Base-by-base conservation (phyloP, 2,113 vertebrate species). In the Macroglossus sobrinus region DNA sequence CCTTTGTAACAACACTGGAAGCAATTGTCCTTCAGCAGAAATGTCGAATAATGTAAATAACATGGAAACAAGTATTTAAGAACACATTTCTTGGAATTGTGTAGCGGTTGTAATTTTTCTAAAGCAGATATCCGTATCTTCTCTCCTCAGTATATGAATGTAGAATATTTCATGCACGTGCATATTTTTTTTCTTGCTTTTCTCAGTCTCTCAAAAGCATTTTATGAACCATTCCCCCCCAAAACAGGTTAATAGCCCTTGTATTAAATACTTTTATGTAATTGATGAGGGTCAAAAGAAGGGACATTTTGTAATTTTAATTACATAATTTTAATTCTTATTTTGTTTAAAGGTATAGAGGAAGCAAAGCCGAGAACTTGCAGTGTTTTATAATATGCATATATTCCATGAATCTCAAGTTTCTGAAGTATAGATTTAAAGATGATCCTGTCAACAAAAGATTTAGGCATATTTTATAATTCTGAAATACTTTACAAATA, bases 301-400 rank as follows among this genome's bases (percentile, higher is more conserved):
- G n/a, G 3, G 21, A 18, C 19, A 30, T 81, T 85, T 33, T 40
- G 1, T 72, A n/a, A 69, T 75, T 71, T 53, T 86, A 57, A 78
- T 82, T 89, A 14, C 43, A 21, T 69, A 76, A 43, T 69, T 92
- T 89, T 50, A 79, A 76, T 5, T 82, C 4, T 76, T 78, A 71
- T 92, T 95, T 90, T 84, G 8, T 75, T 93, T 66, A 66, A 85
- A 71, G n/a, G 16, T 89, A 2, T 86, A 85, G 24, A 85, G 38
- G 40, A 43, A n/a, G 21, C 80, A 88, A 88, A 94, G 30, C 80
- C 9, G 40, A 74, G 59, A 94, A 15, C 38, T 50, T 94, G 30
- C 3, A 80, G 0, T 84, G 64, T 80, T 95, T 93, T 91, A 50
- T 84, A 82, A 66, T 80, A 82, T 76, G 19, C 47, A 24, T 35